Evolutionary conservation across 2,888 invertebrate genomes (phyloP), one percentile per base, ranked within the genome.

Genomic region (Drosophila mayaguana): DNA sequence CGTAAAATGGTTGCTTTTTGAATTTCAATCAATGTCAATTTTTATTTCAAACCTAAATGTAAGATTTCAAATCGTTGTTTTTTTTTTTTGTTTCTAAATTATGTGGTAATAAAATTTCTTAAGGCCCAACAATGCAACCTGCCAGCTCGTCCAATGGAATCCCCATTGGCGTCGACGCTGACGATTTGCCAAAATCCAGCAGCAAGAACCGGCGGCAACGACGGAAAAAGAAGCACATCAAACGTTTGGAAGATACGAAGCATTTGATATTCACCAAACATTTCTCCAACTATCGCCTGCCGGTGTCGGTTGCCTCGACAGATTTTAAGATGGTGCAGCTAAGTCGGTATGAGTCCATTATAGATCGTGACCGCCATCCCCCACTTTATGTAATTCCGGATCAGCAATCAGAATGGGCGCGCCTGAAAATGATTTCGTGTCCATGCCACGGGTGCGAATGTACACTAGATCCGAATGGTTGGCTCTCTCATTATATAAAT

Each of bases 401-500:
- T 42, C 66, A 76, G 18, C 73, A 67, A 8, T 78, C 81, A 1
- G 59, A 53, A 51, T 78, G 78, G 69, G 78, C 74, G 9, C 57
- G 55, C 9, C 18, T 81, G 8, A 56, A 64, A 25, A 70, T 67
- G 78, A 46, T 81, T 14, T 9, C 20, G 8, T 81, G 78, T 42
- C 81, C 78, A 0, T 57, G 78, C 28, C 59, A 70, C 8, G 65
- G 63, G 7, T 79, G 78, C 48, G 12, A 54, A 14, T 57, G 40
- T 18, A 25, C 34, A 2, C 1, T 79, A 25, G 69, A 78, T 51
- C 78, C 81, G 3, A 66, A 63, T 38, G 50, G 50, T 3, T 78
- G 69, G 78, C 25, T 79, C 20, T 18, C 81, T 0, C 81, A 79
- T 12, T 79, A 79, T 55, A 18, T 79, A 2, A 70, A 40, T 18